Base-by-base conservation (phyloP, 1,140 invertebrate species). In the Hestina assimilis region DNA sequence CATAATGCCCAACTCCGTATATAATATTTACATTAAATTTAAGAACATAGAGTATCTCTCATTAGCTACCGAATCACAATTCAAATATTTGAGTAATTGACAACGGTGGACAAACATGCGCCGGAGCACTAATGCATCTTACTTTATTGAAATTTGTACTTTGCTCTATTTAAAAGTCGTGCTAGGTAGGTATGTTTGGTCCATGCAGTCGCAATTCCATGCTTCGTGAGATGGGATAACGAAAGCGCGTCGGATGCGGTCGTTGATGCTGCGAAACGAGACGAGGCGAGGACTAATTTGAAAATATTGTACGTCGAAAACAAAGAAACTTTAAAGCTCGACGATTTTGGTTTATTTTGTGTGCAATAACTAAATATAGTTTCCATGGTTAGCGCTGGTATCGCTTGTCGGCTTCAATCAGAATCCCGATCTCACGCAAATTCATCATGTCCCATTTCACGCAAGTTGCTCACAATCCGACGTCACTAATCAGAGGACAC, bases 31-130 rank as follows among this genome's bases (percentile, higher is more conserved):
- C 85, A 88, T 75, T 86, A 83, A 70, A 79, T 83, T 86, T 79
- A 84, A 83, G 82, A 87, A 79, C 82, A 85, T 86, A 84, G 79
- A 66, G 75, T 84, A 83, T 87, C 82, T 87, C 83, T 85, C 83
- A 83, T 85, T 88, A 88, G 83, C 85, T 88, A 88, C 82, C 85
- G 75, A 85, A 88, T 88, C 85, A 88, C 85, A 88, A 85, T 85
- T 87, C 79, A 86, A 79, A 81, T 86, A 81, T 86, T 82, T 81
- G 79, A 86, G 81, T 88, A 87, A 88, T 88, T 88, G 83, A 88
- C 85, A 85, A 88, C 82, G 80, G 81, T 85, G 85, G 83, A 88
- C 85, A 83, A 82, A 82, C 80, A 83, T 81, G 83, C 80, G 80
- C 75, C 79, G 79, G 73, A 83, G 79, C 80, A 83, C 81, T 75